phyloP scores from a whole-genome alignment of 2,113 vertebrate genomes.

The Takifugu flavidus region DNA sequence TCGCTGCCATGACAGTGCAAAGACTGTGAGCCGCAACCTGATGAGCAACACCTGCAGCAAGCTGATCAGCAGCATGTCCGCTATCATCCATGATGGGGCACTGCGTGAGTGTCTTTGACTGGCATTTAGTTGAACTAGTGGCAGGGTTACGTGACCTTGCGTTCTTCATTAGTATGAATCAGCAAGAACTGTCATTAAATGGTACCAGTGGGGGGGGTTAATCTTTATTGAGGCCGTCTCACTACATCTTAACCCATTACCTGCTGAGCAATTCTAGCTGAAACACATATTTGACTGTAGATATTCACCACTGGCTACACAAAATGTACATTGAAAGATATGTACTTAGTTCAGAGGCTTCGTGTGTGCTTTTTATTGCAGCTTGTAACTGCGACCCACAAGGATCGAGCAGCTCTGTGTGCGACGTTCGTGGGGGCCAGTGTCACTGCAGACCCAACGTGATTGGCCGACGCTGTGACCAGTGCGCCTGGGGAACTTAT shows the following conservation, averaged over 20 bases:
- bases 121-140: not conserved
- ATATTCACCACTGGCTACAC: no score
- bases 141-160: not conserved
- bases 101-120: conserved; percentile 79
- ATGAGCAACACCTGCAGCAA: conserved; percentile 82
- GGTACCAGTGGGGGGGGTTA: no score
- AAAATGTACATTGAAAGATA: no score
- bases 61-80: conserved; percentile 87
- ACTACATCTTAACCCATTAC: not conserved
- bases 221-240: no score
- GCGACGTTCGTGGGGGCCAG: conserved; percentile 87
- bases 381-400: conserved; percentile 91
- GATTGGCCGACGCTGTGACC: conserved; percentile 82
- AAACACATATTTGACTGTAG: no score
- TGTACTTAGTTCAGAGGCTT: not conserved
- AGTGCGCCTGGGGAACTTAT: conserved; percentile 84
- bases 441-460: conserved; percentile 88
- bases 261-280: no score
- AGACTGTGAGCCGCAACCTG: conserved; percentile 62
- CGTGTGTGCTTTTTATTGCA: conserved; percentile 39
- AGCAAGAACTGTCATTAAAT: no score
- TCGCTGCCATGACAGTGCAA: conserved; percentile 83
- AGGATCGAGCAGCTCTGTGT: conserved; percentile 87
- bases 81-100: conserved; percentile 84
- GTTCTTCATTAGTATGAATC: not conserved